Evolutionary conservation across 2,113 vertebrate genomes (phyloP).

Genomic region (Chlamydotis undulata): DNA sequence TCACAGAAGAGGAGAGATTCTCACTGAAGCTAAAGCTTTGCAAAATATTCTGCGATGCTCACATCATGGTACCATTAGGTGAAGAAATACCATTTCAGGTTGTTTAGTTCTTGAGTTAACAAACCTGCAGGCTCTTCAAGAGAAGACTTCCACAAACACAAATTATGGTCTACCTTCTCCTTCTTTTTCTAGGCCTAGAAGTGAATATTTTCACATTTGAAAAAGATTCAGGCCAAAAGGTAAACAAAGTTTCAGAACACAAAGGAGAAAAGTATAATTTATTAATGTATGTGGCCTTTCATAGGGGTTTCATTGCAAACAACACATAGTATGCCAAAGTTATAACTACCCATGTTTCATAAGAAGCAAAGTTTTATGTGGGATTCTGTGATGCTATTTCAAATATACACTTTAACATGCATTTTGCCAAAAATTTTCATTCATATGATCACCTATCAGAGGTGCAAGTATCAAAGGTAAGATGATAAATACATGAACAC

Average conservation of each 20-base stretch:
- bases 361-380: background rate
- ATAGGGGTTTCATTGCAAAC: background rate
- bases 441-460: background rate
- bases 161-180: background rate
- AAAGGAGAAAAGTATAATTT: background rate
- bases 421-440: background rate
- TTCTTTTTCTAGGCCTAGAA: background rate
- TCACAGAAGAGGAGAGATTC: background rate
- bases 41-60: background rate
- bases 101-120: background rate
- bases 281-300: background rate
- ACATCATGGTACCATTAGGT: background rate
- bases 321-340: background rate
- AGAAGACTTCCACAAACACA: background rate
- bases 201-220: background rate
- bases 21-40: background rate
- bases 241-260: background rate
- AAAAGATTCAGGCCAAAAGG: background rate
- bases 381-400: background rate
- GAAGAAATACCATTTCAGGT: background rate
- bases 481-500: background rate
- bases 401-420: background rate
- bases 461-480: background rate
- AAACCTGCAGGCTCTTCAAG: background rate
- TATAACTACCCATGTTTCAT: background rate